Percentiles rank a stretch among this genome's conserved stretches.
Conservation (phyloP, 2,797 vertebrate species). For the Hydrocynus forskahlii region DNA sequence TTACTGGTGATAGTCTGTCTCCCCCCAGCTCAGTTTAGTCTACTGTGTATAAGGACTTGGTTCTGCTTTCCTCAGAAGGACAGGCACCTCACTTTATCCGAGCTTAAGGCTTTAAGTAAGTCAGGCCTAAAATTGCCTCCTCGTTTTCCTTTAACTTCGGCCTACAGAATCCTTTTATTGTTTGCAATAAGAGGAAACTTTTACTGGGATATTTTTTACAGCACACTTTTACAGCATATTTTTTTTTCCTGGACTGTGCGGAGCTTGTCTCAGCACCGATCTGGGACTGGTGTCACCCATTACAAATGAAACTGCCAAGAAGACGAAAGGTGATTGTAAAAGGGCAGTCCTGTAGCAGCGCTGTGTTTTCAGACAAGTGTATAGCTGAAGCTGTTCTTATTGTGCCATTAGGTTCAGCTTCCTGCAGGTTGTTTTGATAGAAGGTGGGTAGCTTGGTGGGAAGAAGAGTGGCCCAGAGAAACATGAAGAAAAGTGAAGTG, state of each 20-base stretch:
- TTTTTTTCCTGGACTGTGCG: slow-evolving; percentile 14
- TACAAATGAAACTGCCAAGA: slow-evolving; percentile 47
- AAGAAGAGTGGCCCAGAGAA: slow-evolving; percentile 18
- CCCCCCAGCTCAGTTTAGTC: not conserved
- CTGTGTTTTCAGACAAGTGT: not conserved
- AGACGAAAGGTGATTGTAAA: slow-evolving; percentile 43
- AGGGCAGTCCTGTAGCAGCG: slow-evolving; percentile 15
- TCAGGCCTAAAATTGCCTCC: not conserved
- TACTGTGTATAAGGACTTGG: not conserved
- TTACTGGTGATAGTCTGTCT: not conserved
- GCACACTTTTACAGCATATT: slow-evolving; percentile 22
- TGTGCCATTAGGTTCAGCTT: slow-evolving; percentile 28
- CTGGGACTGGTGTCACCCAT: slow-evolving; percentile 34
- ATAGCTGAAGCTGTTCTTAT: slow-evolving; percentile 6
- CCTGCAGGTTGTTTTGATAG: slow-evolving; percentile 21
- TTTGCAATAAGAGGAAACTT: slow-evolving; percentile 5
- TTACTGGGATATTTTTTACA: slow-evolving; percentile 33
- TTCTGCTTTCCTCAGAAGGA: not conserved
- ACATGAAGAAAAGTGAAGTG: not conserved
- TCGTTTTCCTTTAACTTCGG: slow-evolving; percentile 4
- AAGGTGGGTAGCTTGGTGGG: slow-evolving; percentile 18
- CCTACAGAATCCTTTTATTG: slow-evolving; percentile 31
- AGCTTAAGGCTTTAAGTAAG: slow-evolving; percentile 6
- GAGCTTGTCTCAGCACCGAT: slow-evolving; percentile 31
- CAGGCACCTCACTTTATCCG: not conserved